phyloP scores from a whole-genome alignment of 2,113 vertebrate genomes.

The Leucopsar rothschildi region DNA sequence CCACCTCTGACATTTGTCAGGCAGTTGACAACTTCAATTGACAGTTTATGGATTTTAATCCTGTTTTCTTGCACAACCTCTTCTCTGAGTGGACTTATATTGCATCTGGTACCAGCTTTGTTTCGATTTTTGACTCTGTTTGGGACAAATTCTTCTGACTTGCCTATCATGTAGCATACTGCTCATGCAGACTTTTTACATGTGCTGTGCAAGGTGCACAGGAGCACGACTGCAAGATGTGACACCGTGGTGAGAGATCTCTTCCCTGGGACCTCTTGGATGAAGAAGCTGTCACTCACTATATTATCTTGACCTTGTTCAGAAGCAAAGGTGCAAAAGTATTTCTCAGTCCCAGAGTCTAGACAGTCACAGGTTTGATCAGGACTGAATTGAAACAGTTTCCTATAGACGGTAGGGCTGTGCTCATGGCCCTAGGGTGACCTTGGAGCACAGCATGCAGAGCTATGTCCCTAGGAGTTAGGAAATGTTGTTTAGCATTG shows the following conservation, averaged over 20 bases:
- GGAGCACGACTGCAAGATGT: not conserved
- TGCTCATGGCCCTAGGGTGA: not conserved
- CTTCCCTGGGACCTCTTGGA: not conserved
- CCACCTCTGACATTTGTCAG: not conserved
- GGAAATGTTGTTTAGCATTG: not conserved
- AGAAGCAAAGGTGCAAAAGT: not conserved
- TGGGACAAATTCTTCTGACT: not conserved
- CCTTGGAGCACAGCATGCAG: not conserved
- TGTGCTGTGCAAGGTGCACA: not conserved
- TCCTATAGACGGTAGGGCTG: not conserved
- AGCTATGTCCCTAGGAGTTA: not conserved
- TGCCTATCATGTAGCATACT: not conserved
- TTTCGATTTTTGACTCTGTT: not conserved
- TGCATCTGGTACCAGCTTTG: not conserved
- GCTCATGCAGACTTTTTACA: not conserved
- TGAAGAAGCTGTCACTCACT: not conserved
- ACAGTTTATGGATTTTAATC: not conserved
- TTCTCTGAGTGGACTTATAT: not conserved
- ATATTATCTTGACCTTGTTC: not conserved
- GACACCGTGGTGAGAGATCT: not conserved
- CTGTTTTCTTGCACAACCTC: not conserved
- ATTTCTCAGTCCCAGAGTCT: not conserved
- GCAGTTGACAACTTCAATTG: not conserved
- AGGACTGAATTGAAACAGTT: not conserved
- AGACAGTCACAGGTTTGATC: not conserved